These are phyloP conservation scores for Aix galericulata DNA, from an alignment of 2,113 vertebrate species.

Conservation along the genomic window DNA sequence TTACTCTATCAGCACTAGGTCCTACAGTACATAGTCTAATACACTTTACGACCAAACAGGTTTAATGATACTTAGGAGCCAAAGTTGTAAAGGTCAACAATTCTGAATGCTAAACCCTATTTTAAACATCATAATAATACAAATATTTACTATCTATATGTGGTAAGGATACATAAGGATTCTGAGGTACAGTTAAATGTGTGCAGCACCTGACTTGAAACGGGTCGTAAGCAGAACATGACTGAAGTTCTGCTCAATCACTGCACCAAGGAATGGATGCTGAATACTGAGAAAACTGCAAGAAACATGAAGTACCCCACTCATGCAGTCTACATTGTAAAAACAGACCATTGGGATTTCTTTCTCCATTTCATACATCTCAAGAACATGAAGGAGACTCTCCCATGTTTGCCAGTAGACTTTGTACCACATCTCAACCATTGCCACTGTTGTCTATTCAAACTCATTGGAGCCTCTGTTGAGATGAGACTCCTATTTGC, in stretches of 20 bases:
- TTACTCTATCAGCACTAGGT: not conserved
- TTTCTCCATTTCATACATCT: not conserved
- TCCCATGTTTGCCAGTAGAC: not conserved
- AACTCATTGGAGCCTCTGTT: not conserved
- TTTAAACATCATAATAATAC: not conserved
- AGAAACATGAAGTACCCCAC: not conserved
- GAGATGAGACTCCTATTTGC: not conserved
- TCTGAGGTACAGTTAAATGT: not conserved
- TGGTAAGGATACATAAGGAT: not conserved
- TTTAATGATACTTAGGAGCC: too few relatives aligned
- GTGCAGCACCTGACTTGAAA: not conserved
- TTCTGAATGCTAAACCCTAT: not conserved
- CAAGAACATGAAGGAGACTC: not conserved
- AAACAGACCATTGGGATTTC: not conserved
- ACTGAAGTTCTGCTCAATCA: not conserved
- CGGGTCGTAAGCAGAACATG: not conserved
- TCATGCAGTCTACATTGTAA: not conserved
- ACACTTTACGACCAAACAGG: not conserved
- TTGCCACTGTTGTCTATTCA: not conserved
- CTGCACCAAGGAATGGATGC: not conserved
- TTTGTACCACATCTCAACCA: not conserved
- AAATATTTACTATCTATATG: not conserved
- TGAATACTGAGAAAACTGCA: not conserved
- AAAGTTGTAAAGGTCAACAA: not conserved
- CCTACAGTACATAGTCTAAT: not conserved